These are phyloP conservation scores for Copsychus sechellarum DNA, from an alignment of 2,113 vertebrate species.

Conservation along the genomic window DNA sequence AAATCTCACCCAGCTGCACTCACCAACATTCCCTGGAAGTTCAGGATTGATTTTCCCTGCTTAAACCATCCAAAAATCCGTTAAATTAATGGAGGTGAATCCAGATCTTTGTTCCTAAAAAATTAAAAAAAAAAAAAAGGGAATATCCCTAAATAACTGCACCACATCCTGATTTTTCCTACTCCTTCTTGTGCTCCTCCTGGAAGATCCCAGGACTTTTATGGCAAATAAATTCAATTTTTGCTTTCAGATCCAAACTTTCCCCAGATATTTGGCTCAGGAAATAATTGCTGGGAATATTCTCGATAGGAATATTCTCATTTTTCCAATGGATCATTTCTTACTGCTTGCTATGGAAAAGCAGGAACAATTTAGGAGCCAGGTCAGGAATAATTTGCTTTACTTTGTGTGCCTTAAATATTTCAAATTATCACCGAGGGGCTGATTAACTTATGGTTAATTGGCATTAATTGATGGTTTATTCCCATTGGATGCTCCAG, in stretches of 20 bases:
- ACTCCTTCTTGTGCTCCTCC: neutral
- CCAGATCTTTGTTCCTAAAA: neutral
- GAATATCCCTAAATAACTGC: neutral
- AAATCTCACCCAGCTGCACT: neutral
- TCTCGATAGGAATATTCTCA: neutral
- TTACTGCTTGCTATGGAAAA: neutral
- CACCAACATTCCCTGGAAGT: neutral
- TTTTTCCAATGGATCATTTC: neutral
- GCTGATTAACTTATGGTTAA: neutral
- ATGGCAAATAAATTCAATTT: neutral
- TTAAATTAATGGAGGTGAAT: neutral
- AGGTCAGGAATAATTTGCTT: neutral
- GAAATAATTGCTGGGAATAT: neutral
- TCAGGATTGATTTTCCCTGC: neutral
- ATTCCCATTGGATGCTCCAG: neutral
- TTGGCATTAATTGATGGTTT: neutral
- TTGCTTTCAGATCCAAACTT: neutral
- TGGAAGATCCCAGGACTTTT: neutral
- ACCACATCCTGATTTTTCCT: neutral
- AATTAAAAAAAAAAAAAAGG: neutral
- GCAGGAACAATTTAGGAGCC: neutral
- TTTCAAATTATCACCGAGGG: neutral
- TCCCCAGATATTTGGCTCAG: neutral
- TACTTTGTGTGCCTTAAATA: neutral
- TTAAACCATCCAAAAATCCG: neutral